Evolutionary conservation across 2,797 vertebrate species (phyloP).

Genomic region (Pelochelys cantorii): DNA sequence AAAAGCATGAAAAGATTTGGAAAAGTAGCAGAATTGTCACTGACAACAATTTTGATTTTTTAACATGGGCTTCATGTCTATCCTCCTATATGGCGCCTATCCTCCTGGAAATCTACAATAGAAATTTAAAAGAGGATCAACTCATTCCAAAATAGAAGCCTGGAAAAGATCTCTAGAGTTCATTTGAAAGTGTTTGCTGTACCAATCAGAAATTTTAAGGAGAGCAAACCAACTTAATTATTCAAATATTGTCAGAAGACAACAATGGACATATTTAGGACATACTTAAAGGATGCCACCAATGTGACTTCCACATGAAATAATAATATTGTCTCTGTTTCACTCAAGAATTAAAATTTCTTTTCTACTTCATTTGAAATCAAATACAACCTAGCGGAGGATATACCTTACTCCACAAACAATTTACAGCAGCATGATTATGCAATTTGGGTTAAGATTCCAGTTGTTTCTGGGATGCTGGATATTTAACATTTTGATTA

Average conservation of each 20-base stretch:
- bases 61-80: not conserved
- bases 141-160: not conserved
- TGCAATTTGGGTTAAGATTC: conserved; percentile 37
- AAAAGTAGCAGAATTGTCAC: not conserved
- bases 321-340: conserved; percentile 72
- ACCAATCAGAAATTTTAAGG: not conserved
- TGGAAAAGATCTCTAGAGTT: not conserved
- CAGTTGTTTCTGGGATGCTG: conserved; percentile 13
- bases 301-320: not conserved
- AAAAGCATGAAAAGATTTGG: not conserved
- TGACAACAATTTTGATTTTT: not conserved
- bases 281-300: not conserved
- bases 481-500: conserved; percentile 55
- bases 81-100: not conserved
- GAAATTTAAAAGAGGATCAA: not conserved
- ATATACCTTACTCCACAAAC: conserved; percentile 69
- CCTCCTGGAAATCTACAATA: not conserved
- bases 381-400: conserved; percentile 64
- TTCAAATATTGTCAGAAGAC: not conserved
- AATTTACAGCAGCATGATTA: conserved; percentile 33
- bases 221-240: not conserved
- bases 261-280: not conserved
- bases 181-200: too few relatives aligned
- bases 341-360: conserved; percentile 80
- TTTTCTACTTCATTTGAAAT: conserved; percentile 76